A percentile compares a stretch with the other conserved stretches of the same genome.
Conservation (phyloP, 30 jellyfish, hydroid and myxozoan genomes). For the Mastigias papua region DNA sequence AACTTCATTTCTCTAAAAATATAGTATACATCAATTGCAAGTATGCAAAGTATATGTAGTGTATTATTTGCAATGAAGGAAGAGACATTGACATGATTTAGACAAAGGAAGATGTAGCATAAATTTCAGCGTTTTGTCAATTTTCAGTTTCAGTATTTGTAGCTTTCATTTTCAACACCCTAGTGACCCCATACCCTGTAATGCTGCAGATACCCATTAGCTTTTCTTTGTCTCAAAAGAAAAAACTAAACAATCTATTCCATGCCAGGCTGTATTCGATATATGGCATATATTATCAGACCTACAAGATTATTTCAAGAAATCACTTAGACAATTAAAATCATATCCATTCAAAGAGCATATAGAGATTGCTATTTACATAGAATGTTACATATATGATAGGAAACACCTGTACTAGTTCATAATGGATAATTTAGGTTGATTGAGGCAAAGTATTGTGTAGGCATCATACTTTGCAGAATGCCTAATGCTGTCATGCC, state of each 20-base stretch:
- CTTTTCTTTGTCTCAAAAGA: neutral
- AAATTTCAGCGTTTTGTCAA: no score
- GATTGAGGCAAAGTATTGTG: slow-evolving; percentile 26
- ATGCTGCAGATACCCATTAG: neutral
- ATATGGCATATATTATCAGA: neutral
- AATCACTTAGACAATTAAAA: neutral
- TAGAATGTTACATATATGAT: no score
- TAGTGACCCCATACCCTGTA: neutral
- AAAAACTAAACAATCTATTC: neutral
- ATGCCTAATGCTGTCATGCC: slow-evolving; percentile 55
- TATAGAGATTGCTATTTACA: neutral
- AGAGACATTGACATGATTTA: no score
- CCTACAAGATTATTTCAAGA: neutral
- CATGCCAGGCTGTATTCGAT: neutral
- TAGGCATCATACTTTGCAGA: slow-evolving; percentile 56
- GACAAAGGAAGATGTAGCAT: no score
- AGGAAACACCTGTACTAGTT: slow-evolving; percentile 52
- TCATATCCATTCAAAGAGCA: neutral
- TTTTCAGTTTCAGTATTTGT: no score
- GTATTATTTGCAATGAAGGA: no score
- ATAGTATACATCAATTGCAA: no score
- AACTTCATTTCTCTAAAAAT: no score
- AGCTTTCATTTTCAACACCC: no score
- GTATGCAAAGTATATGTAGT: no score
- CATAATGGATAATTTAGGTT: slow-evolving; percentile 19